Evolutionary conservation across 2,888 invertebrate genomes (phyloP).

Genomic region (Xylocampa areola): DNA sequence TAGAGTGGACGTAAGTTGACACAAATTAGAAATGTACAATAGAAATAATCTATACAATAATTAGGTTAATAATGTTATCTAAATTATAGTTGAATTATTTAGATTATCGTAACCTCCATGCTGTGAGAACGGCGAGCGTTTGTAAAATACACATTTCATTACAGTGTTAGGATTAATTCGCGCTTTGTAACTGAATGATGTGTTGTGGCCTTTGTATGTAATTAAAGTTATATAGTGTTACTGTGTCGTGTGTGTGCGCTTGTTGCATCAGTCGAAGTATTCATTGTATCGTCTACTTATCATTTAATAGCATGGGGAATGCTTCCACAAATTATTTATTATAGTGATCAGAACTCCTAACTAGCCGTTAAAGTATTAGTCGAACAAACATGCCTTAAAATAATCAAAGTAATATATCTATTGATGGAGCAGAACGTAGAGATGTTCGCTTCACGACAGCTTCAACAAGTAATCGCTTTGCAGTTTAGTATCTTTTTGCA

Average conservation of each 20-base stretch:
- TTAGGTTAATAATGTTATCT: slow-evolving; percentile 75
- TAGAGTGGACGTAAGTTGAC: slow-evolving; percentile 75
- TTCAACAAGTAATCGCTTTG: slow-evolving; percentile 76
- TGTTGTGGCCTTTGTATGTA: slow-evolving; percentile 89
- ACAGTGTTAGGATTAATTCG: slow-evolving; percentile 75
- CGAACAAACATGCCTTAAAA: slow-evolving; percentile 79
- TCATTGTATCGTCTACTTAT: slow-evolving; percentile 76
- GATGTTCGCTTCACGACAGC: slow-evolving; percentile 72
- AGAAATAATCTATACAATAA: slow-evolving; percentile 78
- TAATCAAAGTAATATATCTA: slow-evolving; percentile 61
- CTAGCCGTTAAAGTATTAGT: slow-evolving; percentile 82
- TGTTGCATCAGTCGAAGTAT: slow-evolving; percentile 83
- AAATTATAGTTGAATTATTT: slow-evolving; percentile 73
- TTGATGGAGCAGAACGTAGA: slow-evolving; percentile 45
- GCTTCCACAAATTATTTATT: slow-evolving; percentile 84
- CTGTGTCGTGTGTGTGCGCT: slow-evolving; percentile 83
- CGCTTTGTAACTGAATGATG: slow-evolving; percentile 90
- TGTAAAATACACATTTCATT: slow-evolving; percentile 79
- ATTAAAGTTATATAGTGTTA: slow-evolving; percentile 79
- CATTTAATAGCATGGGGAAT: slow-evolving; percentile 73
- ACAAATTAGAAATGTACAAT: slow-evolving; percentile 78
- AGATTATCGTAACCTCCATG: slow-evolving; percentile 64
- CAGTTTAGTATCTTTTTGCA: slow-evolving; percentile 69
- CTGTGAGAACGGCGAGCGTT: slow-evolving; percentile 62
- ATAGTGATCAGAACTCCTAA: slow-evolving; percentile 73